Conservation (phyloP, 1,140 invertebrate genomes). For the Drosophila guanche region DNA sequence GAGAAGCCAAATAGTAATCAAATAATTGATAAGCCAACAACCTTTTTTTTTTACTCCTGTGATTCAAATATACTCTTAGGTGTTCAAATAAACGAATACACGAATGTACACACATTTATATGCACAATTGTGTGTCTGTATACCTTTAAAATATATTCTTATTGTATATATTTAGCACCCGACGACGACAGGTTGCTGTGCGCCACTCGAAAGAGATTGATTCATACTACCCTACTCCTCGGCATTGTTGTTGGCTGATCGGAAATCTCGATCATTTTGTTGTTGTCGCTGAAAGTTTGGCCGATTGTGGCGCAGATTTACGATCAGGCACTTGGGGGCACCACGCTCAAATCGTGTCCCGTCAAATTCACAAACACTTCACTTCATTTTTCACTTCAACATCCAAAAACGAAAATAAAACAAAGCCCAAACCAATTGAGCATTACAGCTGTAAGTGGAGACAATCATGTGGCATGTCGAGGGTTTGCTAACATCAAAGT, state of each 20-base stretch:
- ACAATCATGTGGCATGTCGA: background rate
- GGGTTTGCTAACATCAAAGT: too few species aligned
- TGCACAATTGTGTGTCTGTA: background rate
- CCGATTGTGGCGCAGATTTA: conserved; percentile 36
- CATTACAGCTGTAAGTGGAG: conserved; percentile 13
- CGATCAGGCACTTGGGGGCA: conserved; percentile 3
- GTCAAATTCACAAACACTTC: background rate
- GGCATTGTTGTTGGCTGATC: conserved; percentile 3
- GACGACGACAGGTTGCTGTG: conserved; percentile 35
- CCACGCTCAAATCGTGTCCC: background rate
- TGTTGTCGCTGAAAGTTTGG: background rate
- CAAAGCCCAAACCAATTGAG: background rate
- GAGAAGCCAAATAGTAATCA: conserved; percentile 50
- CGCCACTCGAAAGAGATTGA: conserved; percentile 46
- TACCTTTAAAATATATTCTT: background rate
- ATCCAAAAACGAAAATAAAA: background rate
- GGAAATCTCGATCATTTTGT: conserved; percentile 13
- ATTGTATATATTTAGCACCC: conserved; percentile 20
- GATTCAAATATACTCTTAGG: conserved; percentile 2
- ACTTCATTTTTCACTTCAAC: conserved; percentile 2
- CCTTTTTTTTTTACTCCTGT: conserved; percentile 3
- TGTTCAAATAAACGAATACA: background rate
- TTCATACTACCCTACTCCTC: conserved; percentile 28
- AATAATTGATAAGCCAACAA: conserved; percentile 52
- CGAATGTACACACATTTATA: background rate